These are phyloP conservation scores for Bedellia somnulentella DNA, from an alignment of 2,888 invertebrate species.

Conservation along the genomic window DNA sequence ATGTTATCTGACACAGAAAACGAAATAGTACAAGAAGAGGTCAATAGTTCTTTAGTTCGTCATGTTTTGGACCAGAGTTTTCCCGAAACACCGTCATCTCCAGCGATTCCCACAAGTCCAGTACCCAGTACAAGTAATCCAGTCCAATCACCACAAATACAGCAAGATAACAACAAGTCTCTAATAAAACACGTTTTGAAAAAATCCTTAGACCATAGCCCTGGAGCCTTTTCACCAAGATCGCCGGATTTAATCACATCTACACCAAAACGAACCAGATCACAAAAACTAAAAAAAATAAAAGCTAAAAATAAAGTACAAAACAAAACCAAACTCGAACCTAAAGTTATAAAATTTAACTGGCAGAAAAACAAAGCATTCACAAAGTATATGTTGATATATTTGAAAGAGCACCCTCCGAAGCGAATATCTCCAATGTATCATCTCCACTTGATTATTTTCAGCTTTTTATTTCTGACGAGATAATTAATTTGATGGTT, in stretches of 20 bases:
- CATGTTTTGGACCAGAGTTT: too few relatives aligned
- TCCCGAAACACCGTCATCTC: not conserved
- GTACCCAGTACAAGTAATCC: not conserved
- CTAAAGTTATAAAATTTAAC: not conserved
- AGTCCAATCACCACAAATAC: not conserved
- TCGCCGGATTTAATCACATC: too few relatives aligned
- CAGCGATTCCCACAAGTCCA: not conserved
- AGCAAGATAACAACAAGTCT: not conserved
- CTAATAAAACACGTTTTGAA: not conserved
- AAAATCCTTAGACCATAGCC: not conserved
- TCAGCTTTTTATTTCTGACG: not conserved
- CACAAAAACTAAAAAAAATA: not conserved
- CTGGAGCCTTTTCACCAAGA: too few relatives aligned
- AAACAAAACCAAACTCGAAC: not conserved
- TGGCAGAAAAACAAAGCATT: too few relatives aligned
- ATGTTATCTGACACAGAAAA: not conserved
- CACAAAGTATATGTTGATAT: too few relatives aligned
- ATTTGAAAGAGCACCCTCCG: too few relatives aligned
- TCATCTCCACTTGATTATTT: conserved; percentile 1
- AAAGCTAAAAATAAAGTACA: not conserved
- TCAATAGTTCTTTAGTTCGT: not conserved
- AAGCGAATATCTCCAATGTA: not conserved
- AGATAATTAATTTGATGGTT: not conserved
- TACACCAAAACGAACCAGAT: not conserved
- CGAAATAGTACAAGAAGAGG: not conserved